Evolutionary conservation across 2,113 vertebrate genomes (phyloP), one percentile per base, ranked within the genome.

Genomic region (Spilogale gracilis): DNA sequence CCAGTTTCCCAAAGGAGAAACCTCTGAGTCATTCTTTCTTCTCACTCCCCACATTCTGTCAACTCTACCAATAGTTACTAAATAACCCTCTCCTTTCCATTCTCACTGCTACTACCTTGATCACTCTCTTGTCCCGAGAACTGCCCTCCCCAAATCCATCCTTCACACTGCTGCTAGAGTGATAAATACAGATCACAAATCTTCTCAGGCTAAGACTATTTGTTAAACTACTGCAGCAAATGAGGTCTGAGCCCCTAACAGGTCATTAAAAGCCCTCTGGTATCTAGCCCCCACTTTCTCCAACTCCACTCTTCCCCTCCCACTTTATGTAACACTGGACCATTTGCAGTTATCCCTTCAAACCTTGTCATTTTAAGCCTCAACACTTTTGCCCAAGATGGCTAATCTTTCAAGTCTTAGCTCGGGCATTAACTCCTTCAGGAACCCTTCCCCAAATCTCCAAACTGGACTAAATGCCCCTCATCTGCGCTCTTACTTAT

Each of bases 21-120:
- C 27, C 30, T 89, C 83, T 97, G 93, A 97, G 69, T 97, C 94
- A 95, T 76, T 90, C 84, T 43, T 71, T 81, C 91, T 90, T 96
- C 58, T 95, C 63, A 63, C 61, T 92, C 74, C 79, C 95, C 71
- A 91, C 48, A 60, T 67, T 88, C 89, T 94, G 54, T 94, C 48
- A 58, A 60, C 38, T 71, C 67, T 54, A 43, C 63, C 38, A 73
- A 52, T 6, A 50, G 50, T 80, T 86, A 38, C 71, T 74, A 82
- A 76, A 78, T 89, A 94, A 73, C 69, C 48, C 67, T 54, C 23
- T 89, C 65, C 54, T 89, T 86, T 50, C 67, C 78, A 10, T 79
- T 82, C 71, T 61, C 27, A 50, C 43, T 67, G 45, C 69, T 45
- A 58, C 56, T n/a, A 0, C 58, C 6, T 48, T 67, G 43, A 48